Evolutionary conservation across 1,140 invertebrate species (phyloP).

Genomic region (Psilanteris sp.): DNA sequence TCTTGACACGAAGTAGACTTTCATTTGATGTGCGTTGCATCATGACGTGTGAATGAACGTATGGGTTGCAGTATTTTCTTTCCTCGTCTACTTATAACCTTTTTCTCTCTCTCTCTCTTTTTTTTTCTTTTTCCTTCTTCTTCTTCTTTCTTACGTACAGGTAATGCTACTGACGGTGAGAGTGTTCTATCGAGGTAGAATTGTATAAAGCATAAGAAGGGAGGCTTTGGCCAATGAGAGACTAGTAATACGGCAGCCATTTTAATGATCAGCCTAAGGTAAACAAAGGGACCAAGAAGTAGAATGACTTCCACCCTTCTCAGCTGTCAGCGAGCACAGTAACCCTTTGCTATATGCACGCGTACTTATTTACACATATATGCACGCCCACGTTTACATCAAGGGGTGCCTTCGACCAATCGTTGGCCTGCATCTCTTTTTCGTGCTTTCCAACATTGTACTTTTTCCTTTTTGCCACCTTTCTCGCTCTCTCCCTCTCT

Average conservation of each 20-base stretch:
- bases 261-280: conserved; percentile 80
- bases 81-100: conserved; percentile 24
- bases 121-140: neutral
- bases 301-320: conserved; percentile 78
- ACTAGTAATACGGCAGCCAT: conserved; percentile 77
- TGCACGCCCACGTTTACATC: conserved; percentile 72
- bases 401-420: conserved; percentile 75
- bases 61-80: conserved; percentile 59
- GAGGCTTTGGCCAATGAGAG: conserved; percentile 75
- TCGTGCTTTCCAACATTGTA: conserved; percentile 58
- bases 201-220: conserved; percentile 65
- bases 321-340: conserved; percentile 66
- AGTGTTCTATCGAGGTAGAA: conserved; percentile 68
- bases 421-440: conserved; percentile 67
- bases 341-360: conserved; percentile 68
- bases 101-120: conserved; percentile 4
- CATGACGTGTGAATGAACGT: conserved; percentile 61
- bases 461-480: conserved; percentile 52
- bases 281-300: conserved; percentile 77
- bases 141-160: conserved; percentile 41
- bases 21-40: conserved; percentile 55
- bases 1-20: conserved; percentile 52
- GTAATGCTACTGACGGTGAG: conserved; percentile 67
- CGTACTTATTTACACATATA: conserved; percentile 61
- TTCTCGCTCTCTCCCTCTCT: conserved; percentile 34